Evolutionary conservation across 2,797 vertebrate species (phyloP), one percentile per base, ranked within the genome.

Genomic region (Enteromius anoplus): DNA sequence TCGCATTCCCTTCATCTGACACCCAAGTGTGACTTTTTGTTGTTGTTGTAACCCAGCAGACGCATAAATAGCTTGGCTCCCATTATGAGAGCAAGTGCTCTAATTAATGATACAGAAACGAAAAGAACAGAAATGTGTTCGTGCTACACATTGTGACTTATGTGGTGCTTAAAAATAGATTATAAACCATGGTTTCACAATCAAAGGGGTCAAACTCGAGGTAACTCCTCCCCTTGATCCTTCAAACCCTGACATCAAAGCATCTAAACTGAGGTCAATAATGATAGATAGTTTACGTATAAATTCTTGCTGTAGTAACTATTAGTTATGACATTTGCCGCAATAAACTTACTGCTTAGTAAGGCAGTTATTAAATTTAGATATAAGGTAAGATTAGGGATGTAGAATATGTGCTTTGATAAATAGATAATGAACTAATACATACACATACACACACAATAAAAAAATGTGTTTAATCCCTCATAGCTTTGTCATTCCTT

Each of bases 181-280:
- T 80, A 75, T 75, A 42, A 69, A 60, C 53, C 55, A 66, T 40
- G 49, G 88, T 89, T 91, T 89, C 85, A 86, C 60, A 64, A 4
- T 26, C n/a, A 26, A 60, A 60, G n/a, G 76, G 88, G 88, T 91
- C 83, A 85, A 68, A 14, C 71, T 34, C 34, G 12, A 47, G 34
- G 29, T 65, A 42, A 65, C 79, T 62, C 29, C 55, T 78, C 60
- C 26, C 42, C 19, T 51, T 32, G 4, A 11, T 77, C 15, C 66
- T n/a, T 70, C 9, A 45, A 55, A 60, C 32, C 23, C 17, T 64
- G 26, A 79, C 37, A 60, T 80, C 66, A 80, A 70, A 80, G 66
- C 51, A 80, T 78, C 2, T 76, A 8, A n/a, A 75, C 40, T 58
- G 4, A 75, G 32, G 6, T 58, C 21, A 58, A 21, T 26, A 53